Base-by-base conservation (phyloP, 2,888 invertebrate genomes). In the Prosapia bicincta region DNA sequence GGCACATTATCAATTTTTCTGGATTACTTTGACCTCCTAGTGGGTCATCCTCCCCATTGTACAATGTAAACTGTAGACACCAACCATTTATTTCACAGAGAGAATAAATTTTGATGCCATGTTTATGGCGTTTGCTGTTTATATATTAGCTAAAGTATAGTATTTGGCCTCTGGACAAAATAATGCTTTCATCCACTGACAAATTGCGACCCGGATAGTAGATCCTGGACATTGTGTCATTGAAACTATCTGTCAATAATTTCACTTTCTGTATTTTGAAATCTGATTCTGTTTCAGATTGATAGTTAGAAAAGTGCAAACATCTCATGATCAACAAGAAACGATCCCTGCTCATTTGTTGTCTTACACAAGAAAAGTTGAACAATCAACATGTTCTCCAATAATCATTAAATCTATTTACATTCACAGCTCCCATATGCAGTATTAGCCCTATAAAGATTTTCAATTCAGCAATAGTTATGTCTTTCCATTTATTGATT, bases 381-480 rank as follows among this genome's bases (percentile, higher is more conserved):
- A 28, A 71, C 13, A 43, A 43, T 43, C 71, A 3, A 25, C 43
- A 7, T 2, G 24, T 71, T 24, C 23, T 43, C 71, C 71, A 71
- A 26, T 71, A 71, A 24, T 71, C 43, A 0, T 66, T 23, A 9
- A 66, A 13, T 10, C 66, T 20, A 24, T 66, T 66, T 9, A 66
- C 9, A 13, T 24, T 0, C 13, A 20, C 54, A 43, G 25, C 10
- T 25, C 20, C 5, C 30, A n/a, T n/a, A n/a, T n/a, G n/a, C n/a
- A n/a, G n/a, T n/a, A n/a, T n/a, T n/a, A n/a, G n/a, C n/a, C n/a
- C 43, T 25, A 71, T 25, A 10, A 71, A 71, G 7, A 5, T 10
- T 23, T 71, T 71, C 13, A 71, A 25, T 43, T 71, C 71, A 23
- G 13, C 54, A 1, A 71, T 54, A 23, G 43, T 71, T 6, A 71